Base-by-base conservation (phyloP, 2,888 invertebrate genomes). In the Ashinkailepas kermadecensis region DNA sequence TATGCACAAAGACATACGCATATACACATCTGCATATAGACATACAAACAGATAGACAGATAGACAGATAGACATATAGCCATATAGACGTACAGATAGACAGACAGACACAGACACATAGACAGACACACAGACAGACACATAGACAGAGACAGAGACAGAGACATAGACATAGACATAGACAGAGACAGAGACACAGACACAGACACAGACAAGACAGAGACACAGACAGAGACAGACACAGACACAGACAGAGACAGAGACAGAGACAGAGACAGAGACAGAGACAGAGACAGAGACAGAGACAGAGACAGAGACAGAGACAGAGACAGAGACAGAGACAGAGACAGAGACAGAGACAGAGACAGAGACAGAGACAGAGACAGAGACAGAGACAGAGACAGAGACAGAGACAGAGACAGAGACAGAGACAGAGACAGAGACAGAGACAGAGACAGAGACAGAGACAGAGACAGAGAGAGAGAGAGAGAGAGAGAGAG, bases 361-460 rank as follows among this genome's bases (percentile, higher is more conserved):
- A 70, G 70, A 70, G 70, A 70, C 10, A 80, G 62, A 80, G 80
- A 80, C 13, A 80, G 80, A 59, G 62, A 80, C 58, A 80, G 62
- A 80, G 80, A 80, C 15, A 80, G 80, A 59, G 62, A 80, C 58
- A 80, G 80, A 80, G 80, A 80, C 58, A 80, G 80, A 80, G 21
- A 59, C 21, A 23, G 21, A 59, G 80, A 59, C 13, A 80, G 80
- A 80, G 25, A 64, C 59, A 80, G 80, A 80, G 67, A 65, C 23
- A 65, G 67, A 65, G 81, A 81, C 18, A n/a, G 39, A 81, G 67
- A 65, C 23, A 59, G 64, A 59, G 56, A 54, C 56, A 67, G 67
- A 65, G 67, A 65, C 56, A 56, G 56, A 67, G 56, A 56, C 15
- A n/a, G 54, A 67, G 67, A 67, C 39, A 81, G 65, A 64, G 64